A percentile compares a stretch with the other conserved stretches of the same genome.
These are phyloP conservation scores for Sparus aurata DNA, from an alignment of 2,797 vertebrate genomes.

Conservation along the genomic window DNA sequence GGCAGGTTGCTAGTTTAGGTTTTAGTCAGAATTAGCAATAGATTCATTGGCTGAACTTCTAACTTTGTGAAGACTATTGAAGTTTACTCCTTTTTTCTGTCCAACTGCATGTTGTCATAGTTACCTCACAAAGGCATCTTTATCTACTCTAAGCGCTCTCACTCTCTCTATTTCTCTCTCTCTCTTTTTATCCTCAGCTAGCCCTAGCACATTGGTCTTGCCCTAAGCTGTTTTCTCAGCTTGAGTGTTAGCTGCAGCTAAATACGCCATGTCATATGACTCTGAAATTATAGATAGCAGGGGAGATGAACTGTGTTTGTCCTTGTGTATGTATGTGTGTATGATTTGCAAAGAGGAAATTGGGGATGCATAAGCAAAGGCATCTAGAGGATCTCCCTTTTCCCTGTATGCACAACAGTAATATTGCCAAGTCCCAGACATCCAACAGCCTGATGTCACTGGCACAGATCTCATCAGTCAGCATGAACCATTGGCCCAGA, in stretches of 20 bases:
- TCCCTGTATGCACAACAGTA: slow-evolving; percentile 35
- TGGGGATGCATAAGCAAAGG: slow-evolving; percentile 38
- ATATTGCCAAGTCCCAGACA: slow-evolving; percentile 46
- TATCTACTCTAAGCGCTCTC: slow-evolving; percentile 55
- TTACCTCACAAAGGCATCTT: slow-evolving; percentile 80
- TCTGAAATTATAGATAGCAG: slow-evolving; percentile 56
- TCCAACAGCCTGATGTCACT: slow-evolving; percentile 50
- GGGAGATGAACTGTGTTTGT: slow-evolving; percentile 17
- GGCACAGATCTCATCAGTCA: slow-evolving; percentile 50
- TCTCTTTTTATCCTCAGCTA: slow-evolving; percentile 36
- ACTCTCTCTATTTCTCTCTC: slow-evolving; percentile 34
- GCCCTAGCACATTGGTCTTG: slow-evolving; percentile 39
- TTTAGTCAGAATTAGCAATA: slow-evolving; percentile 27
- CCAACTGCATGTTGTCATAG: slow-evolving; percentile 63
- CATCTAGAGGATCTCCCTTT: slow-evolving; percentile 22
- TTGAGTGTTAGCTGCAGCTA: slow-evolving; percentile 47
- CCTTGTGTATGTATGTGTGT: slow-evolving; percentile 16
- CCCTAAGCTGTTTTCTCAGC: slow-evolving; percentile 44
- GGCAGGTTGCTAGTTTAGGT: no score
- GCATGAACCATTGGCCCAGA: slow-evolving; percentile 15
- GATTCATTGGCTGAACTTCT: slow-evolving; percentile 42
- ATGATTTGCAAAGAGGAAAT: slow-evolving; percentile 33
- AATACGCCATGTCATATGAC: slow-evolving; percentile 75
- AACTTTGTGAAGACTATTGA: slow-evolving; percentile 54
- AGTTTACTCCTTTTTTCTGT: slow-evolving; percentile 53